A percentile compares a stretch with the other conserved stretches of the same genome.
phyloP scores from a whole-genome alignment of 2,113 vertebrate genomes.

The Sapayoa aenigma region DNA sequence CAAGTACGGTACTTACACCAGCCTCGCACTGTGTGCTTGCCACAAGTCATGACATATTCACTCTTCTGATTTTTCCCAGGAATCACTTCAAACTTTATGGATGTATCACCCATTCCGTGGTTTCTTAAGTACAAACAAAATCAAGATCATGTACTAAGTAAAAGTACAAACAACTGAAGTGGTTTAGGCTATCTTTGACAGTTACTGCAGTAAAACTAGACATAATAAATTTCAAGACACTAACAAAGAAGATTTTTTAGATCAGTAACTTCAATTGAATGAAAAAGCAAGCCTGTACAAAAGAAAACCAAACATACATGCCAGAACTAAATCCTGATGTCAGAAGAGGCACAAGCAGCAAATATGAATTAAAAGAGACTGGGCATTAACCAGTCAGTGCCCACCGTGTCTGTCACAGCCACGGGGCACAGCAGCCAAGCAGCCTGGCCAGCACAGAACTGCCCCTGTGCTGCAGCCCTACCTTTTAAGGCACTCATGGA shows the following conservation, averaged over 20 bases:
- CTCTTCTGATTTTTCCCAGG: constrained; percentile 99
- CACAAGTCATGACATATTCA: constrained; percentile 98
- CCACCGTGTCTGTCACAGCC: accelerated
- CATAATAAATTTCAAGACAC: neutral
- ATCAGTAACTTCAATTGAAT: neutral
- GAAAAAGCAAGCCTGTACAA: neutral
- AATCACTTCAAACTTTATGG: constrained; percentile 99
- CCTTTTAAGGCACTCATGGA: constrained; percentile 99
- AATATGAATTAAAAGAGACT: accelerated
- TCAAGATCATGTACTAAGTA: neutral
- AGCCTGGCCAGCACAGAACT: accelerated
- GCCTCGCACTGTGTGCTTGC: constrained; percentile 95
- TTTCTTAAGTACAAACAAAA: constrained; percentile 82
- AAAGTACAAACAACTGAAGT: neutral
- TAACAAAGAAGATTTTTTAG: neutral
- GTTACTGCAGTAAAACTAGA: neutral
- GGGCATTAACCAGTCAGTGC: neutral
- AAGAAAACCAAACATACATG: neutral
- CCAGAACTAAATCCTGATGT: neutral
- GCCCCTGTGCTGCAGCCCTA: constrained; percentile 11
- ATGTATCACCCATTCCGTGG: constrained; percentile 98
- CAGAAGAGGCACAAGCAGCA: neutral
- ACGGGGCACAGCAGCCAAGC: neutral
- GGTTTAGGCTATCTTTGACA: neutral
- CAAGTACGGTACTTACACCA: constrained; percentile 89